phyloP scores from a whole-genome alignment of 30 jellyfish, hydroid and myxozoan species.

The Turritopsis dohrnii region DNA sequence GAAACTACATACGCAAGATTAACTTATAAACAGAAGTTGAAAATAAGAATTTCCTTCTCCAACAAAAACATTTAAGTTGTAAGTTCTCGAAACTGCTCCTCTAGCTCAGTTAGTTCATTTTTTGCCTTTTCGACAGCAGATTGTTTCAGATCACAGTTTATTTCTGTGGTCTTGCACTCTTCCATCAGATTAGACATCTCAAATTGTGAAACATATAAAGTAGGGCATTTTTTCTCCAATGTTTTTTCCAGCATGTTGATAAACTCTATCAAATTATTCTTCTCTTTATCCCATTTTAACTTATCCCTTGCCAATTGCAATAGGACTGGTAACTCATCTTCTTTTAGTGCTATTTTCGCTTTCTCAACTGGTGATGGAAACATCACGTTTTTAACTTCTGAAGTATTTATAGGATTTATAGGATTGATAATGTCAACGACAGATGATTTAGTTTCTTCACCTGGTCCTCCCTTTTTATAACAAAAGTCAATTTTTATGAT shows the following conservation, averaged over 20 bases:
- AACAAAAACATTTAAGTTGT: background rate
- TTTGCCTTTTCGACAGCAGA: background rate
- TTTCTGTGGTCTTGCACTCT: background rate
- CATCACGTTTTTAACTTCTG: background rate
- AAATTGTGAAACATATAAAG: background rate
- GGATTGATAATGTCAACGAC: background rate
- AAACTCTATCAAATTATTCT: background rate
- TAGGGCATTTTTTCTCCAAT: background rate
- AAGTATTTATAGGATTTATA: background rate
- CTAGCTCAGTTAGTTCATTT: background rate
- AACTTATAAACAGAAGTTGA: background rate
- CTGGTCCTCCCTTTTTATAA: background rate
- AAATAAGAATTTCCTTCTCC: background rate
- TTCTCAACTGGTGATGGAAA: background rate
- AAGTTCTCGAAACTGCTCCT: background rate
- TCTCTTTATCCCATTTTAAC: constrained; percentile 2
- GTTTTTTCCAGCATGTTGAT: background rate
- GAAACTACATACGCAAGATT: no score
- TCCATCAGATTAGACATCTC: background rate
- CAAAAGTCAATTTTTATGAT: background rate
- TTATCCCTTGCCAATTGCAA: background rate
- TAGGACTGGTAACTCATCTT: background rate
- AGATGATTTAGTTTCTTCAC: background rate
- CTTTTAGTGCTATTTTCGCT: background rate
- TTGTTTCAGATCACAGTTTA: background rate